These are phyloP conservation scores for Eonycteris spelaea DNA, from an alignment of 2,113 vertebrate species.

Conservation along the genomic window DNA sequence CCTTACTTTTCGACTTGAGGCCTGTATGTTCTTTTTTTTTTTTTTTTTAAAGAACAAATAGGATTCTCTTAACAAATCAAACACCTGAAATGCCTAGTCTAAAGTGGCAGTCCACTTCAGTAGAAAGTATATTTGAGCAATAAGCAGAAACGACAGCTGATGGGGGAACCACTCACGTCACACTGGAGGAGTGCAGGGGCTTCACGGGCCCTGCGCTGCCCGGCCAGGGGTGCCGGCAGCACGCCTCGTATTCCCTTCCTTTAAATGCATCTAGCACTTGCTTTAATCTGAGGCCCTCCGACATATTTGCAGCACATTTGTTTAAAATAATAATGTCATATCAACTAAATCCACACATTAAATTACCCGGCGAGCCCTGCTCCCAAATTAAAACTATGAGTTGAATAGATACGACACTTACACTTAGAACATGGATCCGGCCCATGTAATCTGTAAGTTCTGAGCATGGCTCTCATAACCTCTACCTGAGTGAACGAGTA, in stretches of 20 bases:
- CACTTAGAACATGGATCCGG: not conserved
- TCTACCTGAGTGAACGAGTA: not conserved
- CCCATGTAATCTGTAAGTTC: not conserved
- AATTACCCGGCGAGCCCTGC: not conserved
- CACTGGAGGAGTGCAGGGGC: not conserved
- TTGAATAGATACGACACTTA: not conserved
- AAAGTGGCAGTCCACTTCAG: not conserved
- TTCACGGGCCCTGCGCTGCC: not conserved
- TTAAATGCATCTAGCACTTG: not conserved
- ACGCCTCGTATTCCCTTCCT: not conserved
- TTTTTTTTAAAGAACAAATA: not conserved
- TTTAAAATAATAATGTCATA: not conserved
- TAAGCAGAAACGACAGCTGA: not conserved
- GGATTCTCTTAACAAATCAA: not conserved
- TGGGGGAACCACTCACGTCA: accelerated
- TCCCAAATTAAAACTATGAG: not conserved
- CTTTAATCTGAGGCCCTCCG: not conserved
- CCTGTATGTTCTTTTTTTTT: not conserved
- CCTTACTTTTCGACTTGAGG: conserved; percentile 36
- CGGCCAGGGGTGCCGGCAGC: not conserved
- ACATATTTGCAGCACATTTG: not conserved
- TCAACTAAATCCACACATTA: not conserved
- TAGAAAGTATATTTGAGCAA: not conserved
- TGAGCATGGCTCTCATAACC: not conserved
- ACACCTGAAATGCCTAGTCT: not conserved